phyloP scores from a whole-genome alignment of 2,888 invertebrate species.

The Sussaba pulchella region DNA sequence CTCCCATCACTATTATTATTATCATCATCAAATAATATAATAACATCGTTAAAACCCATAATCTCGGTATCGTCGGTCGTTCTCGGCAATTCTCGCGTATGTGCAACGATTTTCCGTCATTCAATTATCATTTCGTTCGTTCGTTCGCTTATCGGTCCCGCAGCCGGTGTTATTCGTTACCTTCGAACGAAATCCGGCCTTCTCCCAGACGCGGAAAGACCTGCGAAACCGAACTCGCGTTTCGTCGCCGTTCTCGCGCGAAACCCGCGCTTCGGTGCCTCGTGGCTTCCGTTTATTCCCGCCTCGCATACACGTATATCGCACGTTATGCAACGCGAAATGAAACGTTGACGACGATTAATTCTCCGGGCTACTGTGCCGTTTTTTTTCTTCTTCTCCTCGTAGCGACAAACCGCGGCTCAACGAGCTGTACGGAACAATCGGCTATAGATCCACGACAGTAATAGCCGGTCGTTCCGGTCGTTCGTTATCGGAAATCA shows the following conservation, averaged over 20 bases:
- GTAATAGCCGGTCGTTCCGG: conserved; percentile 47
- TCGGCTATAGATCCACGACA: not conserved
- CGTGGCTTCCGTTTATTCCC: not conserved
- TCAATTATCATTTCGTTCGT: conserved; percentile 43
- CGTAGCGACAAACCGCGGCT: not conserved
- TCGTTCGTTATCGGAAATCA: conserved; percentile 49
- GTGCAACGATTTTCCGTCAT: conserved; percentile 18
- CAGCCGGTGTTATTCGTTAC: conserved; percentile 30
- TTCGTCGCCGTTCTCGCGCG: not conserved
- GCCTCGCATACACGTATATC: not conserved
- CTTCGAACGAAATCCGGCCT: conserved; percentile 26
- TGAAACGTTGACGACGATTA: conserved; percentile 46
- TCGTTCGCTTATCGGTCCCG: conserved; percentile 38
- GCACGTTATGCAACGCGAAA: conserved; percentile 49
- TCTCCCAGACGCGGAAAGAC: conserved; percentile 11
- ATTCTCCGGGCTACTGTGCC: conserved; percentile 28
- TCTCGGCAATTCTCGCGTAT: no score
- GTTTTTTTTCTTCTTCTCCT: not conserved
- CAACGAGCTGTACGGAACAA: not conserved
- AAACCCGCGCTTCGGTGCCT: not conserved
- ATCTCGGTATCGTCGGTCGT: no score
- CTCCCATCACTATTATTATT: no score
- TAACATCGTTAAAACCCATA: no score
- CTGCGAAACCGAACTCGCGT: not conserved
- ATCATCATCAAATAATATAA: no score